Evolutionary conservation across 2,888 invertebrate genomes (phyloP).

Genomic region (Mamestra brassicae): DNA sequence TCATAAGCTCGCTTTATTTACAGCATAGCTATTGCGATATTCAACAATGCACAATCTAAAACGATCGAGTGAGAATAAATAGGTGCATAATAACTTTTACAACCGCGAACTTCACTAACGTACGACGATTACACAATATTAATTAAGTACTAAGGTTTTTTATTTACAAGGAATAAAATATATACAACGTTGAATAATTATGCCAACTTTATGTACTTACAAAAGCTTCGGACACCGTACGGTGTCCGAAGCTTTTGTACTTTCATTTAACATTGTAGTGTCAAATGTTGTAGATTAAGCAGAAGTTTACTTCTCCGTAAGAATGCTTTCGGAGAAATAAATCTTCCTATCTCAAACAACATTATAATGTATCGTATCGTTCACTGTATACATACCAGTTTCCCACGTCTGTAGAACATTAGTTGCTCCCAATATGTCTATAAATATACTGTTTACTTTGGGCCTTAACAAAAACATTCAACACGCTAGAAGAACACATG

Average conservation of each 20-base stretch:
- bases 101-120: background rate
- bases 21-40: slow-evolving; percentile 20
- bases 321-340: slow-evolving; percentile 1
- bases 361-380: background rate
- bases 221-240: background rate
- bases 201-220: slow-evolving; percentile 17
- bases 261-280: slow-evolving; percentile 18
- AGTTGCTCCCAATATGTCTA: slow-evolving; percentile 31
- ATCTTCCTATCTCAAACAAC: background rate
- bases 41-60: background rate
- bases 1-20: slow-evolving; percentile 24
- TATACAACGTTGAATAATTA: background rate
- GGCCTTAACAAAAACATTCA: slow-evolving; percentile 21
- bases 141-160: background rate
- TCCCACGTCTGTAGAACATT: background rate
- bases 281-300: slow-evolving; percentile 11
- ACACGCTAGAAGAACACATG: slow-evolving; percentile 56
- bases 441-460: slow-evolving; percentile 40
- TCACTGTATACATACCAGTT: slow-evolving; percentile 25
- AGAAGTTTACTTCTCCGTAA: background rate
- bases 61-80: background rate
- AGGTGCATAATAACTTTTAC: background rate
- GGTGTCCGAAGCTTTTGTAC: no score
- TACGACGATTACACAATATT: background rate
- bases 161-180: background rate